Conservation (phyloP, 1,140 invertebrate genomes). For the Macrotrachela quadricornifera region DNA sequence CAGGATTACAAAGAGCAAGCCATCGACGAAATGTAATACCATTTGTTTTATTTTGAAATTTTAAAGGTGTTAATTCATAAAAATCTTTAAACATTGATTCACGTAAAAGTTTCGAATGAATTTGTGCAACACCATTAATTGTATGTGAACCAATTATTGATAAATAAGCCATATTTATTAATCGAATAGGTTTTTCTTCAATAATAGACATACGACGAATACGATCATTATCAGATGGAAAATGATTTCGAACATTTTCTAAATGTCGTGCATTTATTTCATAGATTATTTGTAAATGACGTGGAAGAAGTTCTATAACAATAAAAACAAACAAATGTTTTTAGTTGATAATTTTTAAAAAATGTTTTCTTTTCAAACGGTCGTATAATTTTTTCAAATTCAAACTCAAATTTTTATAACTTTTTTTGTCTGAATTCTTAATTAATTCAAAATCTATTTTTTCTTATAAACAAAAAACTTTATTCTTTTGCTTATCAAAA, state of each 20-base stretch:
- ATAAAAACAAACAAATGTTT: no score
- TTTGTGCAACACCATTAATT: slow-evolving; percentile 83
- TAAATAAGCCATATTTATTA: slow-evolving; percentile 91
- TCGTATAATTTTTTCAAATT: no score
- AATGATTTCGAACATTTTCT: background rate
- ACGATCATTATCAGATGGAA: slow-evolving; percentile 57
- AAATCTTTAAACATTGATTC: slow-evolving; percentile 63
- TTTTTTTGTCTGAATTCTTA: no score
- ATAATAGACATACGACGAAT: slow-evolving; percentile 64
- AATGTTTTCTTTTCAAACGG: no score
- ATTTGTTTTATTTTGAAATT: slow-evolving; percentile 98
- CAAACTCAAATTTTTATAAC: no score
- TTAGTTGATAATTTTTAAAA: no score
- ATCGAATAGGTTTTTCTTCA: slow-evolving; percentile 54
- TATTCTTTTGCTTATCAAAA: no score
- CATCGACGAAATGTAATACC: slow-evolving; percentile 90
- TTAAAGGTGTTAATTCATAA: slow-evolving; percentile 73
- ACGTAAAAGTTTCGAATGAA: slow-evolving; percentile 62
- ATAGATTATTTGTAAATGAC: slow-evolving; percentile 92
- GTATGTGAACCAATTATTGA: slow-evolving; percentile 86
- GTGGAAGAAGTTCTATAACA: slow-evolving; percentile 39
- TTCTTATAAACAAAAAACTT: no score
- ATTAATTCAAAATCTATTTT: no score
- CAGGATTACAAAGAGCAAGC: slow-evolving; percentile 81
- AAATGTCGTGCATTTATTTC: slow-evolving; percentile 41